These are phyloP conservation scores for Gallinago undulata DNA, from an alignment of 2,113 vertebrate genomes.

Conservation along the genomic window DNA sequence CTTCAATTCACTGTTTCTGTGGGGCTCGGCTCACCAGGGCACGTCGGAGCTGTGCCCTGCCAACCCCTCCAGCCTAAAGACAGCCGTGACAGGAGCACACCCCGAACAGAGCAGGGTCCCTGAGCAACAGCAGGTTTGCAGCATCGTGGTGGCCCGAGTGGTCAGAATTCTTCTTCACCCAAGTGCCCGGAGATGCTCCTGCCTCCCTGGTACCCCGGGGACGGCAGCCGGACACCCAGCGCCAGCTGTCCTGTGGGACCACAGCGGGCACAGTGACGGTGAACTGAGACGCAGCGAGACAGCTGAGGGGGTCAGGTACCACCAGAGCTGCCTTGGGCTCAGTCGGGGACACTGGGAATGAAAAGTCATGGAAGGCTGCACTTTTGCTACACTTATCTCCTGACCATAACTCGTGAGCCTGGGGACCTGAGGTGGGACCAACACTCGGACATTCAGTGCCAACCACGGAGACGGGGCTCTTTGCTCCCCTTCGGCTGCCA, in stretches of 20 bases:
- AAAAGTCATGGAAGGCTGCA: fast-evolving
- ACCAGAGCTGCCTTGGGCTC: background rate
- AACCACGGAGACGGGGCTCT: fast-evolving
- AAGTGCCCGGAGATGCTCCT: fast-evolving
- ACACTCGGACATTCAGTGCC: fast-evolving
- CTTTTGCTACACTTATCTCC: background rate
- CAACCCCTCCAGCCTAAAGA: background rate
- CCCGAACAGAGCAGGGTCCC: background rate
- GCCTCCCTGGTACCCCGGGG: fast-evolving
- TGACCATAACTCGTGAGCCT: fast-evolving
- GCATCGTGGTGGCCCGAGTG: background rate
- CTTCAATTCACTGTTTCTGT: background rate
- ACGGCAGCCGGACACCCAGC: fast-evolving
- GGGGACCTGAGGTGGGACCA: background rate
- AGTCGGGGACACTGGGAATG: fast-evolving
- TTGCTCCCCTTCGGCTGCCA: background rate
- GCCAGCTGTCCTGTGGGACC: background rate
- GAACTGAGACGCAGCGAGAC: fast-evolving
- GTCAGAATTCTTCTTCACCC: background rate
- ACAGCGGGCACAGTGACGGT: fast-evolving
- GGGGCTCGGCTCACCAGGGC: too few relatives aligned
- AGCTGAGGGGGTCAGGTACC: background rate
- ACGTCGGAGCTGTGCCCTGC: fast-evolving
- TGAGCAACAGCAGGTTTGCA: background rate
- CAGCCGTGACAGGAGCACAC: background rate